Percentiles rank a stretch among this genome's conserved stretches.
Conservation (phyloP, 2,113 vertebrate genomes). For the Alligator mississippiensis region DNA sequence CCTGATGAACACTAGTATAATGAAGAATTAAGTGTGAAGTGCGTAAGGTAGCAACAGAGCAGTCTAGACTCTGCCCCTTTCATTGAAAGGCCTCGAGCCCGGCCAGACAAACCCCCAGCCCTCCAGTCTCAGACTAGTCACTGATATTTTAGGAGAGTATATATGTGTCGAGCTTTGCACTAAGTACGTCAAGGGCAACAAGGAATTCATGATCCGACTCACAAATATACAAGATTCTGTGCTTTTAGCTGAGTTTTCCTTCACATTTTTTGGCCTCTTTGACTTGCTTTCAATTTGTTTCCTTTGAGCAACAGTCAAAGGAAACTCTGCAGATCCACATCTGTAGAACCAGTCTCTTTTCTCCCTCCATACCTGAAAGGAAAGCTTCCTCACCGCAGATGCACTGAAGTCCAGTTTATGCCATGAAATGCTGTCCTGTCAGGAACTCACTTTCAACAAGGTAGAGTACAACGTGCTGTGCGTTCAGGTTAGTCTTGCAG, state of each 20-base stretch:
- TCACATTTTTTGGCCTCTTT: not conserved
- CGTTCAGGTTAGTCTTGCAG: not conserved
- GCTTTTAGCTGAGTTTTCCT: slow-evolving; percentile 35
- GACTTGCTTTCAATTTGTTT: not conserved
- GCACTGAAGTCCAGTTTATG: too few species aligned
- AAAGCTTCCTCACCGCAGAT: not conserved
- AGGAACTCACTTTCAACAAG: rapidly evolving
- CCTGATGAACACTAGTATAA: not conserved
- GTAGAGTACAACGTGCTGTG: not conserved
- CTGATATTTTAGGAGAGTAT: slow-evolving; percentile 24
- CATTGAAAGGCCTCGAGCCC: not conserved
- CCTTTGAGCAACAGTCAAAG: not conserved
- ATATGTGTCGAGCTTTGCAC: not conserved
- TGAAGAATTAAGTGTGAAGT: not conserved
- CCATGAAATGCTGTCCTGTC: not conserved
- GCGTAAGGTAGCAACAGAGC: not conserved
- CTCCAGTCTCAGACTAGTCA: not conserved
- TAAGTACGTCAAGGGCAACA: not conserved
- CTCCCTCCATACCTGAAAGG: not conserved
- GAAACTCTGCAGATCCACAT: not conserved
- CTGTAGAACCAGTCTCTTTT: rapidly evolving
- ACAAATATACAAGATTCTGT: not conserved
- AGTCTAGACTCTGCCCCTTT: not conserved
- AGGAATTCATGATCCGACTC: slow-evolving; percentile 44
- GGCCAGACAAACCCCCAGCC: not conserved